Conservation (phyloP, 2,888 invertebrate species). For the Caenorhabditis panamensis region DNA sequence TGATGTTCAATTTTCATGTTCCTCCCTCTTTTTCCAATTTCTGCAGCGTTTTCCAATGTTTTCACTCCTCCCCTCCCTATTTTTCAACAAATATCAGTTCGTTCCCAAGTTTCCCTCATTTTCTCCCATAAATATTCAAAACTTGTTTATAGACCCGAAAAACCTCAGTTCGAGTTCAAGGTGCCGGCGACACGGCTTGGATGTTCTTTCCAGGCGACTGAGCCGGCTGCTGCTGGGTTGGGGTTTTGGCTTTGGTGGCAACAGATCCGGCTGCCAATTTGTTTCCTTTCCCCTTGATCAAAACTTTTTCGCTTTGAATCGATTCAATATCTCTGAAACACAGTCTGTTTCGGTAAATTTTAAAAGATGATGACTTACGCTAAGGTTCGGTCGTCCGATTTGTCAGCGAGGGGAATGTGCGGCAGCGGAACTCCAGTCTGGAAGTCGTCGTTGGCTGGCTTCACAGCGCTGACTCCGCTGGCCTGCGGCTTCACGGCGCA, state of each 20-base stretch:
- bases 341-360: not conserved
- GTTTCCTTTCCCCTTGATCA: conserved; percentile 18
- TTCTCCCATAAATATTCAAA: conserved; percentile 26
- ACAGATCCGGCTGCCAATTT: not conserved
- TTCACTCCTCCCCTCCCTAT: conserved; percentile 7
- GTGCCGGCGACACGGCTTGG: conserved; percentile 17
- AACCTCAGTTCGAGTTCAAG: conserved; percentile 9
- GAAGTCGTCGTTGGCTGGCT: conserved; percentile 38
- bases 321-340: conserved; percentile 55
- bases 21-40: conserved; percentile 13
- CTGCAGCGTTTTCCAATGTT: conserved; percentile 54
- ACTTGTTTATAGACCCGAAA: conserved; percentile 34
- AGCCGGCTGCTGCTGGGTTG: not conserved
- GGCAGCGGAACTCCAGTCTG: conserved; percentile 43
- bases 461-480: not conserved
- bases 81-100: conserved; percentile 29
- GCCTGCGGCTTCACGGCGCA: conserved; percentile 3
- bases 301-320: conserved; percentile 54
- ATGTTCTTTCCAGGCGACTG: not conserved
- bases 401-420: conserved; percentile 47
- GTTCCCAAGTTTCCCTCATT: conserved; percentile 1
- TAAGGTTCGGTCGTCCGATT: conserved; percentile 48
- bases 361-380: conserved; percentile 18
- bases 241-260: not conserved
- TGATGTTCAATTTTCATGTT: not conserved